Conservation (phyloP, 2,888 invertebrate genomes). For the Thysanoteuthis rhombus region DNA sequence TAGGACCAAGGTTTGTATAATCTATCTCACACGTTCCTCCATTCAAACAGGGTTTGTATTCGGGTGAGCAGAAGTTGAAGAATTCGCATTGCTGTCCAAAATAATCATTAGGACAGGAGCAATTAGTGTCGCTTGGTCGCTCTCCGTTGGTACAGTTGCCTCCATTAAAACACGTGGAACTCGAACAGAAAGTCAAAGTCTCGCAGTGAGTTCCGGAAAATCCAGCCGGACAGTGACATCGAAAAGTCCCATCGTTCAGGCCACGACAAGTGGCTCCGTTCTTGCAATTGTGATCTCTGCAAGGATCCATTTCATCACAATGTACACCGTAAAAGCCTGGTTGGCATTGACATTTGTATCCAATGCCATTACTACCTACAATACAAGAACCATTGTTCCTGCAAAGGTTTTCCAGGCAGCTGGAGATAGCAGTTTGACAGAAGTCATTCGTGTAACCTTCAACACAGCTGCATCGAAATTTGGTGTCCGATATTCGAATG, state of each 20-base stretch:
- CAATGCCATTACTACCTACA: constrained; percentile 36
- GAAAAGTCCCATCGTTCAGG: constrained; percentile 75
- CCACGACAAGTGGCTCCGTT: neutral
- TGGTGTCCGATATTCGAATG: constrained; percentile 39
- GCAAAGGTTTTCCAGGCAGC: constrained; percentile 47
- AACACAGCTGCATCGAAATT: constrained; percentile 43
- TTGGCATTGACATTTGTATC: neutral
- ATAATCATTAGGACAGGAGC: constrained; percentile 35
- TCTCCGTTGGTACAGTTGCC: constrained; percentile 35
- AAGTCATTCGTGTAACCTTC: constrained; percentile 40
- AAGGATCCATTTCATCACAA: neutral
- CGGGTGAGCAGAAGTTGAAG: constrained; percentile 32
- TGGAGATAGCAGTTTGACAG: constrained; percentile 48
- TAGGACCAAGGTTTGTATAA: constrained; percentile 24
- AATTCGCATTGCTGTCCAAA: constrained; percentile 32
- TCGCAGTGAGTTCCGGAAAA: constrained; percentile 31
- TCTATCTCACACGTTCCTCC: constrained; percentile 34
- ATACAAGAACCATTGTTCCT: constrained; percentile 47
- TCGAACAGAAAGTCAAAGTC: constrained; percentile 34
- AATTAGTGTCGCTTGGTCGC: constrained; percentile 43
- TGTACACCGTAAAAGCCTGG: neutral
- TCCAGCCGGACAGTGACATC: constrained; percentile 37
- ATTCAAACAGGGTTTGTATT: constrained; percentile 35
- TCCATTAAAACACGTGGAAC: constrained; percentile 35
- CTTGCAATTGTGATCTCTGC: neutral